phyloP scores from a whole-genome alignment of 2,888 invertebrate genomes.

The Sinotaia quadrata region DNA sequence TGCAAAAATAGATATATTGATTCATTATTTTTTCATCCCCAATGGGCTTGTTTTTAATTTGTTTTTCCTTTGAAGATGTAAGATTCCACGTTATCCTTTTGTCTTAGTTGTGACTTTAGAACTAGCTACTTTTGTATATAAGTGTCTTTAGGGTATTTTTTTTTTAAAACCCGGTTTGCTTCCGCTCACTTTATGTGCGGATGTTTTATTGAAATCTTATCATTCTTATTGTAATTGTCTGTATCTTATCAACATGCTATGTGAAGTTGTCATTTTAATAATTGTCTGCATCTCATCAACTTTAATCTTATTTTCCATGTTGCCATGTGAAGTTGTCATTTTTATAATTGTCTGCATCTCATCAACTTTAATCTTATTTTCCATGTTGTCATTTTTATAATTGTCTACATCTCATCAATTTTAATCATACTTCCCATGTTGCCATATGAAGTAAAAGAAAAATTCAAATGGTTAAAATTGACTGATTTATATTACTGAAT shows the following conservation, averaged over 20 bases:
- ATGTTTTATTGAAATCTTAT: too few species aligned
- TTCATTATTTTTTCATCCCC: too few species aligned
- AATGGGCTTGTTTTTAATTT: too few species aligned
- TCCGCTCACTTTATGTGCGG: not conserved
- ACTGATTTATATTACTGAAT: too few species aligned
- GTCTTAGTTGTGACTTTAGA: too few species aligned
- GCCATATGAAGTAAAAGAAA: slow-evolving; percentile 37
- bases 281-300: slow-evolving; percentile 21
- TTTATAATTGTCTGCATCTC: too few species aligned
- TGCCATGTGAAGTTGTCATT: slow-evolving; percentile 36
- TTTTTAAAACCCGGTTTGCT: slow-evolving; percentile 1
- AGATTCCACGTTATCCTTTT: too few species aligned
- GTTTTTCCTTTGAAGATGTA: too few species aligned
- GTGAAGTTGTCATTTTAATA: slow-evolving; percentile 11
- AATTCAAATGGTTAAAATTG: slow-evolving; percentile 6
- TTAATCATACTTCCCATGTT: slow-evolving; percentile 21
- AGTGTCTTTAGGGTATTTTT: not conserved
- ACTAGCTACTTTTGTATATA: not conserved
- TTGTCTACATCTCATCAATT: slow-evolving; percentile 22
- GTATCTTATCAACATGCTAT: too few species aligned
- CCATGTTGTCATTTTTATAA: slow-evolving; percentile 14
- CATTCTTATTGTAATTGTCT: too few species aligned
- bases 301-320: slow-evolving; percentile 22
- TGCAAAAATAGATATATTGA: too few species aligned
- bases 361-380: too few species aligned